Evolutionary conservation across 2,797 vertebrate species (phyloP).

Genomic region (Avahi laniger): DNA sequence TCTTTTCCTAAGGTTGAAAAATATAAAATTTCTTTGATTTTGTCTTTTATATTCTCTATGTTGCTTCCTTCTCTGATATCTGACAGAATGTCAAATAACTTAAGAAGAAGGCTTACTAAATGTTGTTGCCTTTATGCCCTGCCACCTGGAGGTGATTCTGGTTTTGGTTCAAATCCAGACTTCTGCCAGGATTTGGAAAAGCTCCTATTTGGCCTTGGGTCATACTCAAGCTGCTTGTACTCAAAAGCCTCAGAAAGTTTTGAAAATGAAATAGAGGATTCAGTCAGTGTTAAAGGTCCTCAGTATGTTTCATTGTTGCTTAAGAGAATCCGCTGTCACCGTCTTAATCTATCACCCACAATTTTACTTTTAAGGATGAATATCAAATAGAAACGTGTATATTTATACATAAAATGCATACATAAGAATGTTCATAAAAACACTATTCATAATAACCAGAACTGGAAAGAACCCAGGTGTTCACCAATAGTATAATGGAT

Average conservation of each 20-base stretch:
- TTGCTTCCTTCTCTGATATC: slow-evolving; percentile 46
- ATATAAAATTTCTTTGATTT: slow-evolving; percentile 59
- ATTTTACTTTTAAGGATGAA: neutral
- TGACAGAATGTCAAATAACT: slow-evolving; percentile 59
- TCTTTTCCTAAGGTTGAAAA: slow-evolving; percentile 55
- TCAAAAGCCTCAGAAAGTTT: slow-evolving; percentile 43
- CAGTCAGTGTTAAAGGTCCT: neutral
- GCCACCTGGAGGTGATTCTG: slow-evolving; percentile 65
- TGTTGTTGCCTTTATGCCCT: slow-evolving; percentile 35
- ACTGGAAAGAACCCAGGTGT: neutral
- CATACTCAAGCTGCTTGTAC: slow-evolving; percentile 39
- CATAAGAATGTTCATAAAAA: neutral
- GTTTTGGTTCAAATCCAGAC: slow-evolving; percentile 55
- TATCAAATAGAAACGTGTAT: neutral
- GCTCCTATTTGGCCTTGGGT: slow-evolving; percentile 47
- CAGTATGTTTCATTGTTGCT: neutral
- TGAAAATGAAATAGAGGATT: slow-evolving; percentile 36
- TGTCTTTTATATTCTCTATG: slow-evolving; percentile 44
- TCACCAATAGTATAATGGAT: neutral
- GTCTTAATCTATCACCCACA: neutral
- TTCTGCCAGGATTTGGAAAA: slow-evolving; percentile 61
- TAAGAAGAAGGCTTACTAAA: slow-evolving; percentile 45
- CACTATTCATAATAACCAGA: neutral
- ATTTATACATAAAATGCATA: neutral
- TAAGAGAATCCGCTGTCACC: neutral